phyloP scores from a whole-genome alignment of 2,113 vertebrate species.

The Ceyx margarethae region DNA sequence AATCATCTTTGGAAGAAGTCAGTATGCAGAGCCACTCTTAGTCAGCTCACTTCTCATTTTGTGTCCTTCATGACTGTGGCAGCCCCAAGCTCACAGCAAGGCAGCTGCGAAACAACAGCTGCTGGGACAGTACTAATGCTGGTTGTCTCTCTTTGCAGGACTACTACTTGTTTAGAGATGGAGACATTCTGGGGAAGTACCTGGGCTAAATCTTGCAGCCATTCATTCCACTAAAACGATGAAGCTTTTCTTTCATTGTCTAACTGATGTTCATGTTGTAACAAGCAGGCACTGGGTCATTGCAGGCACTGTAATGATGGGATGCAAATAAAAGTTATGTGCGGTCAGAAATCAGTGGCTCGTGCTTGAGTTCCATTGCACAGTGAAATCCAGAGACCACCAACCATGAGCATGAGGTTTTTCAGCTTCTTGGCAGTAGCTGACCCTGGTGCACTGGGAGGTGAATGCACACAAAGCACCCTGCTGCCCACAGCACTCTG shows the following conservation, averaged over 20 bases:
- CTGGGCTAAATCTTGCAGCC: conserved; percentile 79
- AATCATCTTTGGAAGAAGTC: background rate
- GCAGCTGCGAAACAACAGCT: background rate
- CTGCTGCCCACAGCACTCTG: fast-evolving
- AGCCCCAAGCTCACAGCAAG: background rate
- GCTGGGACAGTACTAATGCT: background rate
- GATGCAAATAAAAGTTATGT: conserved; percentile 74
- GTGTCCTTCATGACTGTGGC: background rate
- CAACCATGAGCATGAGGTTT: too few relatives aligned
- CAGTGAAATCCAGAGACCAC: too few relatives aligned
- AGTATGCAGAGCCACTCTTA: too few relatives aligned
- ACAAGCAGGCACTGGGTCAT: too few relatives aligned
- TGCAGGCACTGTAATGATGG: conserved; percentile 69
- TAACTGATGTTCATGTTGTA: conserved; percentile 83
- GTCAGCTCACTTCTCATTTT: too few relatives aligned
- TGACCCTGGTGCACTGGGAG: background rate
- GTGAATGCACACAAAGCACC: background rate
- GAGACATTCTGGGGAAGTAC: conserved; percentile 95
- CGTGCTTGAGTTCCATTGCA: background rate
- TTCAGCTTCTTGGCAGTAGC: background rate
- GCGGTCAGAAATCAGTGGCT: conserved; percentile 30
- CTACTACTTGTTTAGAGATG: conserved; percentile 87
- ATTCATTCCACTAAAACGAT: conserved; percentile 67
- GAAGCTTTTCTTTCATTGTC: conserved; percentile 80
- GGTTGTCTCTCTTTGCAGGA: conserved; percentile 52